A percentile compares a stretch with the other conserved stretches of the same genome.
Evolutionary conservation across 2,888 invertebrate genomes (phyloP).

Genomic region (Aelia acuminata): DNA sequence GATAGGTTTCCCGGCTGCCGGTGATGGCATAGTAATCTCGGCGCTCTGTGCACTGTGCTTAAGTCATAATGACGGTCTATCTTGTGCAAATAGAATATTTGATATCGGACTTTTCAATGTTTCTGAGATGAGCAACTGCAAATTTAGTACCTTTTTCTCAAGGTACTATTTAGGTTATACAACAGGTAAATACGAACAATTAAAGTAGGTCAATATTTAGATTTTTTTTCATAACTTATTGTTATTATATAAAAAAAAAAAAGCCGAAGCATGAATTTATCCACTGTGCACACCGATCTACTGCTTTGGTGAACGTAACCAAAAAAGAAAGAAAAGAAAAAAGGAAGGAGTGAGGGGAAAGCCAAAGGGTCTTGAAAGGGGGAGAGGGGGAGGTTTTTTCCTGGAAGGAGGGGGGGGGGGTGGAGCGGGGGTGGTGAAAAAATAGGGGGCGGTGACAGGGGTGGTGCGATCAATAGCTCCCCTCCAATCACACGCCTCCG

Average conservation of each 20-base stretch:
- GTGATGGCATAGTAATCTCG: no score
- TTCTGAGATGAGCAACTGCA: no score
- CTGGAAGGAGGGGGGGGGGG: neutral
- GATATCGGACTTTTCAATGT: no score
- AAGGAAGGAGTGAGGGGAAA: neutral
- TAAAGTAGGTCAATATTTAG: neutral
- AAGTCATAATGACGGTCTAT: no score
- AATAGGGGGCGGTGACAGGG: slow-evolving; percentile 49
- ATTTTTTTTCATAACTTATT: neutral
- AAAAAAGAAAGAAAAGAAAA: slow-evolving; percentile 9
- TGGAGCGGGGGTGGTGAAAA: slow-evolving; percentile 1
- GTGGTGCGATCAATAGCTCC: slow-evolving; percentile 1
- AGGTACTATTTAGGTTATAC: no score
- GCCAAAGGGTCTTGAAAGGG: neutral
- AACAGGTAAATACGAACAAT: no score
- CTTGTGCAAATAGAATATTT: no score
- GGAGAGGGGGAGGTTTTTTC: slow-evolving; percentile 2
- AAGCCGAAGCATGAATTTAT: neutral
- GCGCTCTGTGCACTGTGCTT: no score
- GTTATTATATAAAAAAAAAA: neutral
- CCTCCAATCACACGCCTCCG: slow-evolving; percentile 47
- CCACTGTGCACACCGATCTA: neutral
- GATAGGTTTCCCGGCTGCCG: no score
- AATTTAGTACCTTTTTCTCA: no score
- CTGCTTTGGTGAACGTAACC: neutral